Conservation (phyloP, 37 sponge, comb jelly and placozoan genomes). For the Theonella swinhoei region DNA sequence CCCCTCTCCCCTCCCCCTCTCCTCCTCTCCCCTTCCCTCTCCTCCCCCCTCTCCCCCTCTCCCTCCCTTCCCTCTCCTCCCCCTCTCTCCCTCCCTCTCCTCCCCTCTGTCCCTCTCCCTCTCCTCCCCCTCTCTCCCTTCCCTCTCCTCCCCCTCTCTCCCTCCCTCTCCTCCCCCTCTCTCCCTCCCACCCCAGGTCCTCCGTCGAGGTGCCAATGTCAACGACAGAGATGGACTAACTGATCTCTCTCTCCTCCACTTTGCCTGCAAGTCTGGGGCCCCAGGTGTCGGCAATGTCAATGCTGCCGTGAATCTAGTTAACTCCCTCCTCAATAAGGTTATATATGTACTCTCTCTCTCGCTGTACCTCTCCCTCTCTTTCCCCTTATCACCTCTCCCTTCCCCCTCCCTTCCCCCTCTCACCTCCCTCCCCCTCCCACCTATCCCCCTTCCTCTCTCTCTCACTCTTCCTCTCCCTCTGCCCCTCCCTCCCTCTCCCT, state of each 20-base stretch:
- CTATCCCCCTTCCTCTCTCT: no score
- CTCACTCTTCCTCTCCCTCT: neutral
- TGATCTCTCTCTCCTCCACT: conserved; percentile 91
- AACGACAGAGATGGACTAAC: conserved; percentile 93
- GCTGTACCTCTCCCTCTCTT: no score
- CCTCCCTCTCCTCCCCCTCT: neutral
- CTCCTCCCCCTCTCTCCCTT: neutral
- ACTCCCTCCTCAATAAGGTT: conserved; percentile 64
- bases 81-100: neutral
- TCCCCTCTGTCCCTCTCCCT: neutral
- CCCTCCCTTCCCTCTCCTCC: neutral
- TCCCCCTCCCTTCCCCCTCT: neutral
- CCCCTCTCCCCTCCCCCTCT: neutral
- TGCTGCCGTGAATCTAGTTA: conserved; percentile 56
- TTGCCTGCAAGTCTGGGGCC: conserved; percentile 95
- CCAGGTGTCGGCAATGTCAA: conserved; percentile 66
- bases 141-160: neutral
- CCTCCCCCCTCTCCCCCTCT: neutral
- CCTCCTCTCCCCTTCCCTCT: conserved; percentile 33
- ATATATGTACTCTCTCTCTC: no score
- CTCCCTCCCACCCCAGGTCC: conserved; percentile 11
- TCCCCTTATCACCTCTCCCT: no score
- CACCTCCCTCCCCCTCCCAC: no score
- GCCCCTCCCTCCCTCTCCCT: no score
- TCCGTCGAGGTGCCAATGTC: conserved; percentile 78